Conservation (phyloP, 2,888 invertebrate genomes). For the Temnothorax unifasciatus region DNA sequence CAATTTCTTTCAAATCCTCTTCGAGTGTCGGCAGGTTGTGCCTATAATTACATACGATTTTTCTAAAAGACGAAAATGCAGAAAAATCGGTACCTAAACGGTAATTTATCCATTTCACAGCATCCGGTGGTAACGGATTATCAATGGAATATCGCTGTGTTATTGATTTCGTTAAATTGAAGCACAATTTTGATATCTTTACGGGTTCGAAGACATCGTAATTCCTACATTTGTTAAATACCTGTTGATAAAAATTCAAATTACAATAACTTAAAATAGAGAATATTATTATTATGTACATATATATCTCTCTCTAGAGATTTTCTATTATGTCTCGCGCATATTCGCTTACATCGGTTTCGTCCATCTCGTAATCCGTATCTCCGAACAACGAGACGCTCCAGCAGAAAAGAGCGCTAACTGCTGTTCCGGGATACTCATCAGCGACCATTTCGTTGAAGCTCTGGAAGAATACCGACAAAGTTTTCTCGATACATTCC, state of each 20-base stretch:
- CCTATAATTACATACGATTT: slow-evolving; percentile 72
- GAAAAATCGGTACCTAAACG: slow-evolving; percentile 62
- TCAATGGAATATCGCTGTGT: slow-evolving; percentile 58
- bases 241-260: slow-evolving; percentile 70
- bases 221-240: slow-evolving; percentile 82
- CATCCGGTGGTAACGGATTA: slow-evolving; percentile 62
- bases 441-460: slow-evolving; percentile 69
- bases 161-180: slow-evolving; percentile 52
- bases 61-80: slow-evolving; percentile 65
- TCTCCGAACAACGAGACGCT: slow-evolving; percentile 78
- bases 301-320: not conserved
- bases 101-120: slow-evolving; percentile 74
- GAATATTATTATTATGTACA: not conserved
- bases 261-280: slow-evolving; percentile 26
- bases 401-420: slow-evolving; percentile 82
- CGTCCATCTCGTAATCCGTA: slow-evolving; percentile 82
- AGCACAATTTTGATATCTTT: slow-evolving; percentile 70
- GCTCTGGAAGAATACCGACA: slow-evolving; percentile 77
- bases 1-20: slow-evolving; percentile 70
- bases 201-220: slow-evolving; percentile 81
- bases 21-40: slow-evolving; percentile 68
- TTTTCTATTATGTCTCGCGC: not conserved
- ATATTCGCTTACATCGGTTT: slow-evolving; percentile 80
- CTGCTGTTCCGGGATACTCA: slow-evolving; percentile 65
- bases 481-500: slow-evolving; percentile 69